Evolutionary conservation across 2,888 invertebrate species (phyloP), one percentile per base, ranked within the genome.

Genomic region (Mythimna albipuncta): DNA sequence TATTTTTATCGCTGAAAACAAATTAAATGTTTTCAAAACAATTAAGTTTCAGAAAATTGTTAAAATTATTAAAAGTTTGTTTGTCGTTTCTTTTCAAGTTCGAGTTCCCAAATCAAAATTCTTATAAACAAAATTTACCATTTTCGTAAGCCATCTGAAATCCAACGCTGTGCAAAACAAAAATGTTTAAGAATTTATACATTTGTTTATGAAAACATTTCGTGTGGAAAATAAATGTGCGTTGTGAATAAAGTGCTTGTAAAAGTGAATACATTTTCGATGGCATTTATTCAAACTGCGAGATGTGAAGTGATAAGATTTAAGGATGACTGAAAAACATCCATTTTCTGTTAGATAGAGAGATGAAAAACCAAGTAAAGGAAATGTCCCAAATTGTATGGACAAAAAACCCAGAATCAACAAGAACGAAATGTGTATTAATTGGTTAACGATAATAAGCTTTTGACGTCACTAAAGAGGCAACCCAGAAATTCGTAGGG

Each of bases 161-260:
- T 96, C 95, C 96, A 91, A 93, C 90, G 95, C 91, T 90, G 91
- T 89, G 95, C 94, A 91, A 92, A 94, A 95, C 91, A 95, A 93
- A 94, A 94, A 93, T 83, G 72, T 83, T 86, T 69, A 88, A 82
- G 69, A 66, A 81, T 79, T 83, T 87, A 85, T 82, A 85, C 74
- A 82, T 83, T 81, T 86, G 78, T 75, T 81, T 75, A 81, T 81
- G 70, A 82, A 83, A 69, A 69, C 64, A 74, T 74, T 78, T 84
- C 72, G 76, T 74, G 77, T 73, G 69, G 66, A 83, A 86, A 86
- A 77, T 79, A 87, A 88, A 88, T 70, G 78, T 85, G 87, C 85
- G 82, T 82, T 85, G 81, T 72, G 82, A 77, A 76, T 72, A 72
- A 75, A 74, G 81, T 85, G 83, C 79, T 77, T 64, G 50, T 64